Evolutionary conservation across 2,797 vertebrate species (phyloP), one percentile per base, ranked within the genome.

Genomic region (Glyptemys insculpta): DNA sequence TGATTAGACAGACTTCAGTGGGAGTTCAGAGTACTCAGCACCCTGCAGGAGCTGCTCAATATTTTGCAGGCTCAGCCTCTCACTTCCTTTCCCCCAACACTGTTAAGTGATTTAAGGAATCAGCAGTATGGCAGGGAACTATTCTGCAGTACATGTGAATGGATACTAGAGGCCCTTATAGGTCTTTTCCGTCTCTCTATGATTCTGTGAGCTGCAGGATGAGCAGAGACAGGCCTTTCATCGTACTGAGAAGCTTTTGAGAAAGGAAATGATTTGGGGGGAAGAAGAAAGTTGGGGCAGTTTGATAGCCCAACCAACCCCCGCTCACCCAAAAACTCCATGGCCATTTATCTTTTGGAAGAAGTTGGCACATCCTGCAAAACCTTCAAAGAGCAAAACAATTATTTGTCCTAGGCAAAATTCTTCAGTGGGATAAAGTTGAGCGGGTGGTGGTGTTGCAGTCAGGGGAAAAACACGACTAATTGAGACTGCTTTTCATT

Each of bases 61-160:
- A 56, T 88, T 96, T 97, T 93, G 88, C 94, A 92, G 89, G 91
- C 83, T 97, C 93, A 96, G 91, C 31, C 93, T 49, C 94, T 92
- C 56, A 29, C 93, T 92, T 95, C 81, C 84, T 93, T 91, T 34
- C 54, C 92, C 74, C 50, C 52, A 87, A 94, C 96, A 91, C 92
- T 78, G 89, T 68, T 91, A 44, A 2, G 0, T 84, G 96, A 95
- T 96, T 96, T 97, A 96, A 97, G 94, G 86, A 93, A 49, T 85
- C 94, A 96, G 91, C 25, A 16, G 74, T 27, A 96, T 52, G 80
- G 86, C 86, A 65, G 83, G 89, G 81, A 91, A 86, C 94, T 91
- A 12, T 90, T 95, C 93, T n/a, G 59, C 84, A 85, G 83, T 79
- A 89, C 84, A 49, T 18, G 74, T 62, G 91, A 95, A 95, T 0